Evolutionary conservation across 2,888 invertebrate species (phyloP).

Genomic region (Spilosoma lubricipeda): DNA sequence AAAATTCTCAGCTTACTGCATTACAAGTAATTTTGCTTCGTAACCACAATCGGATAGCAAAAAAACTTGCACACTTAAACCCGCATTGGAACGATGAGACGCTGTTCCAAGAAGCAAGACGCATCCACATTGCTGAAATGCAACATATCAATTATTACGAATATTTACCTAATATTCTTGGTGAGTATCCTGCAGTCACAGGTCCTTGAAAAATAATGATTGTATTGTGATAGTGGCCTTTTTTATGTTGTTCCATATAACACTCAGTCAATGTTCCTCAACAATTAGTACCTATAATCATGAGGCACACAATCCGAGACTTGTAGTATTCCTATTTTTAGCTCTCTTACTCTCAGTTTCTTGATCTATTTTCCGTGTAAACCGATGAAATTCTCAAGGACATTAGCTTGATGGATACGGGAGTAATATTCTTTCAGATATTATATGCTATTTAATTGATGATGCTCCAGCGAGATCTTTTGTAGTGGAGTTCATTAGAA

Average conservation of each 20-base stretch:
- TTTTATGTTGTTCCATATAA: neutral
- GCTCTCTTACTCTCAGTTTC: no score
- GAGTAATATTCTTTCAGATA: no score
- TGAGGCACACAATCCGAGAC: no score
- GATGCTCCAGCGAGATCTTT: no score
- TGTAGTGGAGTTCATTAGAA: no score
- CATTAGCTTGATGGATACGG: no score
- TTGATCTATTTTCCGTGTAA: no score
- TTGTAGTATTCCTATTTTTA: no score
- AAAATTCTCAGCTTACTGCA: slow-evolving; percentile 90
- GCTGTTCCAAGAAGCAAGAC: slow-evolving; percentile 90
- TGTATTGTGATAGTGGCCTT: neutral
- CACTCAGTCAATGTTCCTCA: no score
- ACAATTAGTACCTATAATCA: no score
- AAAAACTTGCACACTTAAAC: slow-evolving; percentile 87
- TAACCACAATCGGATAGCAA: slow-evolving; percentile 91
- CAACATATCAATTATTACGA: slow-evolving; percentile 92
- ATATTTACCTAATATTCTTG: slow-evolving; percentile 91
- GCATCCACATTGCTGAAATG: slow-evolving; percentile 89
- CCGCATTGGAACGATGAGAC: slow-evolving; percentile 92
- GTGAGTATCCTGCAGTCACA: slow-evolving; percentile 66
- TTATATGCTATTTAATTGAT: no score
- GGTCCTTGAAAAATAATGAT: neutral
- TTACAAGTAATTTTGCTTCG: slow-evolving; percentile 89
- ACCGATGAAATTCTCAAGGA: no score